Base-by-base conservation (phyloP, 1,140 invertebrate genomes). In the Carposina sasakii region DNA sequence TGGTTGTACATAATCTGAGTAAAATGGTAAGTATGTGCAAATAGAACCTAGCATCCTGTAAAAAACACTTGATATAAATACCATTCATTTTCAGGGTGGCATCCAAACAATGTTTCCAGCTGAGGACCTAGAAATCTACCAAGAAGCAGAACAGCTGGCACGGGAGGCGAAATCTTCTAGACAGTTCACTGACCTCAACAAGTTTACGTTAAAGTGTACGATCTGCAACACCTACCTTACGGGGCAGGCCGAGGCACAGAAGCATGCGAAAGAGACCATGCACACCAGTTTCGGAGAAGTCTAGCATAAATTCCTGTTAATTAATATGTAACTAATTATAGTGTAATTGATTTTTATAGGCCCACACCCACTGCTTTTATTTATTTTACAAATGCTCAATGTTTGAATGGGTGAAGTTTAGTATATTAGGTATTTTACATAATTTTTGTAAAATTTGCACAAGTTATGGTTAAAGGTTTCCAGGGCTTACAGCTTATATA, bases 271-370 rank as follows among this genome's bases (percentile, higher is more conserved):
- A 77, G 84, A 88, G 36, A 96, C 95, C 1, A 92, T 91, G 20
- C 96, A 98, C 77, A 89, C 88, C 26, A 92, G 91, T 60, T 98
- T 98, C 81, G 93, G 93, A n/a, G 96, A 98, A 88, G 87, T 91
- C 67, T 90, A 89, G 77, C 67, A 54, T 41, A 50, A 28, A 31
- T 51, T n/a, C n/a, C n/a, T n/a, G n/a, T n/a, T n/a, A n/a, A n/a
- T n/a, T n/a, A n/a, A n/a, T n/a, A n/a, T n/a, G n/a, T n/a, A n/a
- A n/a, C n/a, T n/a, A n/a, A n/a, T n/a, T n/a, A n/a, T n/a, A n/a
- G n/a, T n/a, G n/a, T n/a, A n/a, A n/a, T n/a, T n/a, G n/a, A n/a
- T n/a, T n/a, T 16, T 52, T 46, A 31, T 46, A 20, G 12, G 16
- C 15, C 16, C 8, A 36, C 6, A 36, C 15, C 1, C 16, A 15